Evolutionary conservation across 2,113 vertebrate genomes (phyloP).

Genomic region (cat (Felis catus)): F.catus_Fca126_mat1.0 CM031420.1:74423001-74423500

Average conservation of each 20-base stretch:
- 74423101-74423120: neutral
- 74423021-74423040: neutral
- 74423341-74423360: neutral
- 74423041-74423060: neutral
- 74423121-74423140: neutral
- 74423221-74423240: neutral
- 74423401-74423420: neutral
- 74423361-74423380: neutral
- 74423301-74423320: neutral
- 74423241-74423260: neutral
- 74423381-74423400: neutral
- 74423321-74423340: neutral
- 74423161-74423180: neutral
- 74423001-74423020: neutral
- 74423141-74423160: neutral
- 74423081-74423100: neutral
- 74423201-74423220: neutral
- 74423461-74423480: neutral
- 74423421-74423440: neutral
- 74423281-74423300: neutral
- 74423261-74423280: fast-evolving
- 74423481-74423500: neutral
- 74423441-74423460: neutral
- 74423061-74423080: neutral
- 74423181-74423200: neutral